Base-by-base conservation (phyloP, 2,797 vertebrate genomes). In the Otolemur crassicaudatus region DNA sequence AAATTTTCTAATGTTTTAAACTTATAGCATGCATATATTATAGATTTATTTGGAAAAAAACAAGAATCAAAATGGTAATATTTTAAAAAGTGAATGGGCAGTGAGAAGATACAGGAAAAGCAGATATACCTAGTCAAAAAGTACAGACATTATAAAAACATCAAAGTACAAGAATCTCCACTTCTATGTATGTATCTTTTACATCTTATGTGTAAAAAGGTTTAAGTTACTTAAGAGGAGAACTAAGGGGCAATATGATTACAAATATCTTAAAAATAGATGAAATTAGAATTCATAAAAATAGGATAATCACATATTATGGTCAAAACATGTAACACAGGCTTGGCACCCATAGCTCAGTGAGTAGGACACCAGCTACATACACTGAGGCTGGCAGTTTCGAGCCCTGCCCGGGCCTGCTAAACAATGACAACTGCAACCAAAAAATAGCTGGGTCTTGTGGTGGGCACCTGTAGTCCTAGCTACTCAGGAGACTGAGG, bases 1-100 rank as follows among this genome's bases (percentile, higher is more conserved):
- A 60, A 40, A 77, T 58, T 58, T 82, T 90, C 34, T 82, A 31
- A 58, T 80, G 34, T 93, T 95, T 93, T 53, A 72, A 90, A 75
- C 43, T 83, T 40, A 88, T 53, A 53, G 14, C 16, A 16, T 12
- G 16, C 49, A 53, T 43, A 2, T n/a, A 31, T 81, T 89, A 81
- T 7, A 43, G 60, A 63, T 29, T 9, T 65, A 76, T 81, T 60
- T 46, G 11, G 0, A 94, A 85, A 85, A 16, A 76, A 49, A 22
- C 11, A 53, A 76, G 60, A 92, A 84, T 37, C n/a, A 70, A 70
- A 70, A 34, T 69, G 25, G 27, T 73, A 76, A 53, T 88, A 94
- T 72, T 83, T n/a, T 60, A 5, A 92, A 85, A 91, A 73, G 37
- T 20, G 19, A 91, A 14, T 56, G 20, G 34, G 37, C 14, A 92